These are phyloP conservation scores for Lordiphosa mommai DNA, from an alignment of 1,140 invertebrate species.

Conservation along the genomic window DNA sequence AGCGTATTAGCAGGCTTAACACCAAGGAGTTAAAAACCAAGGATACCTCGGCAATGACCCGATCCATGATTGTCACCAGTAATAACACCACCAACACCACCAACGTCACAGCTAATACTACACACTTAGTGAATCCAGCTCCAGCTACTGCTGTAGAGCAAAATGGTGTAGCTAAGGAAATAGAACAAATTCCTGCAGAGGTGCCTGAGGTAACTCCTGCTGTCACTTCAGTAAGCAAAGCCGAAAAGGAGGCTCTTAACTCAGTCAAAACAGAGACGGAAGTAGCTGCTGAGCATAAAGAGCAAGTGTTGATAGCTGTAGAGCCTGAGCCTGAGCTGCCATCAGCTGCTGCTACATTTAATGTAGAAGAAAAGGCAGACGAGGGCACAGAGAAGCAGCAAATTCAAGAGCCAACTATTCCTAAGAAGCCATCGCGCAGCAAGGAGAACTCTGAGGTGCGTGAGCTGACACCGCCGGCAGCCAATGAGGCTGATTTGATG, in stretches of 20 bases:
- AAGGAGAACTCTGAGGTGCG: constrained; percentile 75
- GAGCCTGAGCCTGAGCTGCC: constrained; percentile 12
- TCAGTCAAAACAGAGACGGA: constrained; percentile 74
- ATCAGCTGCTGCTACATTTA: constrained; percentile 25
- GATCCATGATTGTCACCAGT: constrained; percentile 64
- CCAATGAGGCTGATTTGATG: constrained; percentile 54
- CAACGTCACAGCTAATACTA: constrained; percentile 10
- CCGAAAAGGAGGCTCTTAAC: constrained; percentile 78
- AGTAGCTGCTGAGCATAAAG: constrained; percentile 27
- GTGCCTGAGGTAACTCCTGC: neutral
- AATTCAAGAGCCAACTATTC: constrained; percentile 11
- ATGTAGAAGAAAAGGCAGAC: constrained; percentile 71
- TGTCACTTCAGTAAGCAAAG: constrained; percentile 55
- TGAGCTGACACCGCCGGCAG: constrained; percentile 58
- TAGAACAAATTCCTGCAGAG: constrained; percentile 14
- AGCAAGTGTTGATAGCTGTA: constrained; percentile 5
- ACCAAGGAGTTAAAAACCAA: constrained; percentile 57
- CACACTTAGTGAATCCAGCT: constrained; percentile 1
- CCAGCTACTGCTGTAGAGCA: constrained; percentile 17
- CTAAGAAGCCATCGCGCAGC: constrained; percentile 60
- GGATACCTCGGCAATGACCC: constrained; percentile 49
- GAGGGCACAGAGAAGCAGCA: constrained; percentile 80
- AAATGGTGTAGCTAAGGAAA: constrained; percentile 49
- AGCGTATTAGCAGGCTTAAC: constrained; percentile 58
- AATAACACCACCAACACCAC: constrained; percentile 24